phyloP scores from a whole-genome alignment of 2,888 invertebrate genomes.

The Periphyllus acericola region DNA sequence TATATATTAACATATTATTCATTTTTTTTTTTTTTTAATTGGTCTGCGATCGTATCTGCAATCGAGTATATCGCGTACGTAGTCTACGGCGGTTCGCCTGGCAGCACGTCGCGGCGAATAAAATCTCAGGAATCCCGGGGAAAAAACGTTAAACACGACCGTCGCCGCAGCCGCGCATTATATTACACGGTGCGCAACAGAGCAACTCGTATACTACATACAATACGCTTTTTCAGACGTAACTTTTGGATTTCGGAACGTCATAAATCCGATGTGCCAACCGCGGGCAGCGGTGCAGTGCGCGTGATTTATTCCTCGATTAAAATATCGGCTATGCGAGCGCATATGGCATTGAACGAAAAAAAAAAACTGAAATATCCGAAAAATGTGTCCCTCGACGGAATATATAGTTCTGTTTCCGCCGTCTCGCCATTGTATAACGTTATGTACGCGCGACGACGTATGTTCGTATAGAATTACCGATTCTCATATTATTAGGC shows the following conservation, averaged over 20 bases:
- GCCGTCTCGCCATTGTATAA: neutral
- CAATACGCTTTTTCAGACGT: neutral
- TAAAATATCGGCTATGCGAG: neutral
- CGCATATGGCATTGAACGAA: neutral
- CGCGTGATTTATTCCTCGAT: constrained; percentile 22
- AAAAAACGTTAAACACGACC: too few species aligned
- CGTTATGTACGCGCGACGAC: neutral
- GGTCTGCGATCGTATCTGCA: neutral
- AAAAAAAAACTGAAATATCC: neutral
- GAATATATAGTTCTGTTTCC: neutral
- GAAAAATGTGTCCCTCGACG: constrained; percentile 3
- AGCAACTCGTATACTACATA: neutral
- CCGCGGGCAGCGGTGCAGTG: neutral
- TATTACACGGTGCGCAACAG: neutral
- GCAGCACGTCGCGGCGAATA: neutral
- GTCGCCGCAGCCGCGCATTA: too few species aligned
- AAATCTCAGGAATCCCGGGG: neutral
- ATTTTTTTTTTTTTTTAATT: constrained; percentile 5
- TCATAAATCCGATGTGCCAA: constrained; percentile 1
- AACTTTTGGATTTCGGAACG: neutral
- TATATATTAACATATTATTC: neutral
- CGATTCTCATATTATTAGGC: neutral
- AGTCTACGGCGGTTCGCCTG: neutral
- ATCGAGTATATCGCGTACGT: too few species aligned
- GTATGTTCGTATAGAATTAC: neutral